Conservation (phyloP, 2,888 invertebrate genomes). For the Pyrocoelia pectoralis region DNA sequence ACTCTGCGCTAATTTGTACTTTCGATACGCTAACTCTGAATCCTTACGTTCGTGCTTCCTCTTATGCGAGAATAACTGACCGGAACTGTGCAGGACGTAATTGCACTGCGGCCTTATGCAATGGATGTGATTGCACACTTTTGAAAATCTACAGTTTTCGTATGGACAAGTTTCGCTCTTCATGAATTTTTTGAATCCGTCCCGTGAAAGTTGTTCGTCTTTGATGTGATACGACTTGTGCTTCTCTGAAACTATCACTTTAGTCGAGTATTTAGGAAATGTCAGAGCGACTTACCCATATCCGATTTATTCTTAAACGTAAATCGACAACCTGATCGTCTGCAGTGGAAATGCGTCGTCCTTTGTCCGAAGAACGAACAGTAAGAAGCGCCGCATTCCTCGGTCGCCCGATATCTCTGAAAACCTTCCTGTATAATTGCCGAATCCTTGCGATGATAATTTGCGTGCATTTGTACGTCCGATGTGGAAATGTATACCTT, state of each 20-base stretch:
- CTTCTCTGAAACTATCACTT: slow-evolving; percentile 73
- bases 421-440: slow-evolving; percentile 98
- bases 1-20: slow-evolving; percentile 70
- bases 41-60: slow-evolving; percentile 96
- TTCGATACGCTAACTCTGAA: slow-evolving; percentile 87
- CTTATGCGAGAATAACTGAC: slow-evolving; percentile 96
- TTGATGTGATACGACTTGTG: slow-evolving; percentile 98
- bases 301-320: slow-evolving; percentile 99
- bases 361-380: slow-evolving; percentile 94
- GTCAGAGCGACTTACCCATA: slow-evolving; percentile 83
- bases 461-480: slow-evolving; percentile 99
- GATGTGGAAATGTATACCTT: slow-evolving; percentile 98
- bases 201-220: slow-evolving; percentile 92
- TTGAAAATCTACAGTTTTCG: slow-evolving; percentile 90
- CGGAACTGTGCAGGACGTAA: slow-evolving; percentile 95
- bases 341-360: slow-evolving; percentile 98
- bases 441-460: slow-evolving; percentile 97
- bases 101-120: slow-evolving; percentile 95
- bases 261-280: too few relatives aligned
- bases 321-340: slow-evolving; percentile 88
- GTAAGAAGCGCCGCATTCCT: slow-evolving; percentile 90
- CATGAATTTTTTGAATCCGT: slow-evolving; percentile 99
- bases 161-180: slow-evolving; percentile 95
- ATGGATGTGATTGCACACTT: slow-evolving; percentile 97
- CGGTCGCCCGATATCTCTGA: slow-evolving; percentile 94